Percentiles rank a stretch among this genome's conserved stretches.
These are phyloP conservation scores for Melanogrammus aeglefinus DNA, from an alignment of 2,797 vertebrate species.

Conservation along the genomic window DNA sequence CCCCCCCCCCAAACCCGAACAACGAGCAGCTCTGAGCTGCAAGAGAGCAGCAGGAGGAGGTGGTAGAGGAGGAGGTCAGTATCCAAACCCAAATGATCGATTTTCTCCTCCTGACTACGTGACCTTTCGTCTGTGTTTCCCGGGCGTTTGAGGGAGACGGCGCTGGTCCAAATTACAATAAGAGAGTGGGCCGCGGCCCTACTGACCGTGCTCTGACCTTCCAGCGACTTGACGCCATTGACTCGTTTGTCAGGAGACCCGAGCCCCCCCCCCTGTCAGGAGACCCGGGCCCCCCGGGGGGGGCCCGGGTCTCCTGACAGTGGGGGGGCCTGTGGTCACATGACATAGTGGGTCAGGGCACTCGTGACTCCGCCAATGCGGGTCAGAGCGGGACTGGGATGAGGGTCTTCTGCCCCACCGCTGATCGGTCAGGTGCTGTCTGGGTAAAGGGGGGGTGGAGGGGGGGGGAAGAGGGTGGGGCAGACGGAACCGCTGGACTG, in stretches of 20 bases:
- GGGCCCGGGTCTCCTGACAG: too few species aligned
- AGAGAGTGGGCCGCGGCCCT: slow-evolving; percentile 53
- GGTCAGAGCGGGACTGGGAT: slow-evolving; percentile 42
- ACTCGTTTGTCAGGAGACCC: slow-evolving; percentile 69
- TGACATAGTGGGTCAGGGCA: slow-evolving; percentile 61
- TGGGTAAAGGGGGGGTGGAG: too few species aligned
- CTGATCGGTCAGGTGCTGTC: slow-evolving; percentile 37
- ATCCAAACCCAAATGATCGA: slow-evolving; percentile 40
- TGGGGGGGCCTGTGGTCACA: slow-evolving; percentile 39
- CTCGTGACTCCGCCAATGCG: slow-evolving; percentile 53
- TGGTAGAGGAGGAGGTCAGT: slow-evolving; percentile 17
- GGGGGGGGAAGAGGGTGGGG: too few species aligned
- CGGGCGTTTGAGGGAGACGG: slow-evolving; percentile 59
- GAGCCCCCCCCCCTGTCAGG: slow-evolving; percentile 56
- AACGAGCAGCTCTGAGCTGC: slow-evolving; percentile 17
- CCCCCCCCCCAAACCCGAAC: background rate
- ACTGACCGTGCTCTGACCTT: slow-evolving; percentile 68
- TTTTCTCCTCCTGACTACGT: slow-evolving; percentile 43
- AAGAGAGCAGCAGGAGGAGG: background rate
- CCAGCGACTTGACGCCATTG: slow-evolving; percentile 64
- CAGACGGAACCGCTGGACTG: background rate
- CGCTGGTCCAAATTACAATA: slow-evolving; percentile 64
- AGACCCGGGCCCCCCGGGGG: slow-evolving; percentile 18
- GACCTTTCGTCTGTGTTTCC: slow-evolving; percentile 58
- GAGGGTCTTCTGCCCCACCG: slow-evolving; percentile 44